Conservation (phyloP, 2,888 invertebrate genomes). For the Apodemia hepburni region DNA sequence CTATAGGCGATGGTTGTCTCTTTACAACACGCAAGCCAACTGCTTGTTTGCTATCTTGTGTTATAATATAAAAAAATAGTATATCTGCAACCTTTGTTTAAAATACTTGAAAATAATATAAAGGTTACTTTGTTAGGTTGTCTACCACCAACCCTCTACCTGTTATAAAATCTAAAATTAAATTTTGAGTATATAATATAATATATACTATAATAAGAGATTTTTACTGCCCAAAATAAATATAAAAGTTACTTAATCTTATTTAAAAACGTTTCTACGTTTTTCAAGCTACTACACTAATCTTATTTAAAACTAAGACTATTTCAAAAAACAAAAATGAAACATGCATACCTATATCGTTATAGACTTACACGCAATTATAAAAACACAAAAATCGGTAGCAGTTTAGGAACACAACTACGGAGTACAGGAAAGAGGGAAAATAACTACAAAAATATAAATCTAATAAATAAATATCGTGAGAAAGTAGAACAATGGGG, state of each 20-base stretch:
- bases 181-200: neutral
- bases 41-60: too few relatives aligned
- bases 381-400: neutral
- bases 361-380: neutral
- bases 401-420: neutral
- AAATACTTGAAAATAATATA: too few relatives aligned
- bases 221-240: neutral
- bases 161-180: neutral
- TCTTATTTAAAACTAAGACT: neutral
- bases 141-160: neutral
- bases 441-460: neutral
- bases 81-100: too few relatives aligned
- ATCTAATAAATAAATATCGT: neutral
- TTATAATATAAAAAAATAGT: too few relatives aligned
- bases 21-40: too few relatives aligned
- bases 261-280: neutral
- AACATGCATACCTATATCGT: neutral
- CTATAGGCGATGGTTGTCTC: too few relatives aligned
- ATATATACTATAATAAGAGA: neutral
- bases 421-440: neutral
- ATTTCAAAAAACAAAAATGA: neutral
- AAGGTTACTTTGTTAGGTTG: neutral
- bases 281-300: constrained; percentile 8
- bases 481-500: constrained; percentile 27
- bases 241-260: neutral